These are phyloP conservation scores for Oceanodroma leucorhoa DNA, from an alignment of 2,797 vertebrate species.

Conservation along the genomic window DNA sequence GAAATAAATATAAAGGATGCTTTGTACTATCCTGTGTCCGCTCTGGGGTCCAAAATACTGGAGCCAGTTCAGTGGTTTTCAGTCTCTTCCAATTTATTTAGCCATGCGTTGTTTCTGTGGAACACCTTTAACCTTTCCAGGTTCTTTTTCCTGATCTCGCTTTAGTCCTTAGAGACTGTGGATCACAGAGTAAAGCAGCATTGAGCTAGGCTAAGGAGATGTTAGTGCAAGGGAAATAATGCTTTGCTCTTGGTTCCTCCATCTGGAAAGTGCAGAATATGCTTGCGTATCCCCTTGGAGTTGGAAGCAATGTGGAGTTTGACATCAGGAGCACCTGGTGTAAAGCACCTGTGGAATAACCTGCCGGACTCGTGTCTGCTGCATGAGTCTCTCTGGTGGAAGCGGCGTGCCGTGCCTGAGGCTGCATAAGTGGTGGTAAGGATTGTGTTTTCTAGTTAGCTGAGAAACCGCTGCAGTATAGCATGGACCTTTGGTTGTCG, in stretches of 20 bases:
- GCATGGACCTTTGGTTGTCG: not conserved
- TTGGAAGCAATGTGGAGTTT: accelerated
- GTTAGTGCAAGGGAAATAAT: not conserved
- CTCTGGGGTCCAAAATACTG: not conserved
- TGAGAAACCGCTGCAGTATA: not conserved
- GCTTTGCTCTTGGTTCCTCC: not conserved
- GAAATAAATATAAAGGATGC: not conserved
- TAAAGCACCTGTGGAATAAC: not conserved
- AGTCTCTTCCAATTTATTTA: not conserved
- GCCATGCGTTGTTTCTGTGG: not conserved
- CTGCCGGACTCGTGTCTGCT: not conserved
- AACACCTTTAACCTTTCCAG: not conserved
- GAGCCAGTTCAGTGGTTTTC: not conserved
- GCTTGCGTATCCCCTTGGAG: not conserved
- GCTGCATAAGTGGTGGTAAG: not conserved
- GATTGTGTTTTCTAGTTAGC: not conserved
- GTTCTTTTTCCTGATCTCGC: not conserved
- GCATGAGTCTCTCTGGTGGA: not conserved
- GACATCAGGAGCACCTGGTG: accelerated
- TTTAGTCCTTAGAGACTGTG: not conserved
- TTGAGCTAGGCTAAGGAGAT: not conserved
- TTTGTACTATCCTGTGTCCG: not conserved
- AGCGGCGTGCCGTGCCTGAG: not conserved
- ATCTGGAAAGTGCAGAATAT: not conserved
- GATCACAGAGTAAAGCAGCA: not conserved